These are phyloP conservation scores for Platyrinchus mystaceus DNA, from an alignment of 2,797 vertebrate species.

Conservation along the genomic window DNA sequence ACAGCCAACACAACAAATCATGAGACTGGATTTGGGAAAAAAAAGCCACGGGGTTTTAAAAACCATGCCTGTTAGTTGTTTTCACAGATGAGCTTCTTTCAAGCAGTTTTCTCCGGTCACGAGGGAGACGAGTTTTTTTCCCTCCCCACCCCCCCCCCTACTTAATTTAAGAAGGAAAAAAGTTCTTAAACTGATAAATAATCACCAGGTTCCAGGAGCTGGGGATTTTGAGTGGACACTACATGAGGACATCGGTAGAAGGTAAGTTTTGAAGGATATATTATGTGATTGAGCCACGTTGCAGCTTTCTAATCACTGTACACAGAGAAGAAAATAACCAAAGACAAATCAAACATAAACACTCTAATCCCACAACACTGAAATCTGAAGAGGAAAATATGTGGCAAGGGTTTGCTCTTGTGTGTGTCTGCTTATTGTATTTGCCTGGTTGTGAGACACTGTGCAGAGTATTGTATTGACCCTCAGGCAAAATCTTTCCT, in stretches of 20 bases:
- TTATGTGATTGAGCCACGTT: background rate
- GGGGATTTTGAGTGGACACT: background rate
- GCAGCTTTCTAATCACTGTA: background rate
- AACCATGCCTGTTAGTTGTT: background rate
- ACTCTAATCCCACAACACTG: background rate
- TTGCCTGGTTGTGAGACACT: background rate
- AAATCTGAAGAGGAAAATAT: slow-evolving; percentile 9
- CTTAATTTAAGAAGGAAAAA: background rate
- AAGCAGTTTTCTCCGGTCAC: background rate
- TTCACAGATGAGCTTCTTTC: slow-evolving; percentile 36
- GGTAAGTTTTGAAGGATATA: background rate
- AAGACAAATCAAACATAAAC: background rate
- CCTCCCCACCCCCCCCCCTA: too few relatives aligned
- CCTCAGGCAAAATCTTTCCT: background rate
- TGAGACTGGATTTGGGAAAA: slow-evolving; percentile 28
- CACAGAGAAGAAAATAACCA: background rate
- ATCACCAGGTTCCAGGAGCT: background rate
- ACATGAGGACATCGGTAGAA: background rate
- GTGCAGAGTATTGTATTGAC: background rate
- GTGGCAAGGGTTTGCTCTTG: background rate
- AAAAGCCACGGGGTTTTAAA: background rate
- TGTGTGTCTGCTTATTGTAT: background rate
- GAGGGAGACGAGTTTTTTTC: background rate
- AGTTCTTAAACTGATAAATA: background rate
- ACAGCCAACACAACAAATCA: background rate